phyloP scores from a whole-genome alignment of 2,888 invertebrate genomes.

The Endomychus coccineus region DNA sequence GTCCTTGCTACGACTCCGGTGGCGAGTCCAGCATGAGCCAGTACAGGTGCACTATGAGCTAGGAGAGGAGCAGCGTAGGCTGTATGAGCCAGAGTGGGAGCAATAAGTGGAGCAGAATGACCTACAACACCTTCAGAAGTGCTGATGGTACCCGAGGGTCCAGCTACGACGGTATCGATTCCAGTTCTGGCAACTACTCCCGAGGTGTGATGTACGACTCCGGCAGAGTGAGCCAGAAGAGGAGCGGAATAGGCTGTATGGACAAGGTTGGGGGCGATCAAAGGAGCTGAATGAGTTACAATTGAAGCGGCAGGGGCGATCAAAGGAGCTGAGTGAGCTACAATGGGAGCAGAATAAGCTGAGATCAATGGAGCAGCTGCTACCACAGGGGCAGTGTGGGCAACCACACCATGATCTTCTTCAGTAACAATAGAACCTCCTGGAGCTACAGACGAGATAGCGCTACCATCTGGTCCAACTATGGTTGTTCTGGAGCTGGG shows the following conservation, averaged over 20 bases:
- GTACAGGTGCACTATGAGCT: constrained; percentile 1
- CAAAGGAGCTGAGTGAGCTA: constrained; percentile 18
- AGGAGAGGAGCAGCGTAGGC: too few relatives aligned
- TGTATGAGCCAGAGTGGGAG: too few relatives aligned
- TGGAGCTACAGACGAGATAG: constrained; percentile 30
- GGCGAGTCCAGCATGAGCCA: constrained; percentile 5
- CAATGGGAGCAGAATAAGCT: constrained; percentile 3
- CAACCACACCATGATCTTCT: constrained; percentile 24
- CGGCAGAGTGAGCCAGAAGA: constrained; percentile 8
- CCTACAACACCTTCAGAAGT: constrained; percentile 20
- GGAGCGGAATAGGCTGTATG: constrained; percentile 13
- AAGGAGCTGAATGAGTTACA: constrained; percentile 16
- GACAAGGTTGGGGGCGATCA: constrained; percentile 13
- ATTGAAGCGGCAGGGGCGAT: constrained; percentile 20
- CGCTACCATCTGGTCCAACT: constrained; percentile 30
- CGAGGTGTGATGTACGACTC: constrained; percentile 8
- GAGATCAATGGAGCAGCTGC: not conserved
- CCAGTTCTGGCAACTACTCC: constrained; percentile 2
- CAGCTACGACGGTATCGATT: constrained; percentile 23
- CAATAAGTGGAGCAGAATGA: not conserved
- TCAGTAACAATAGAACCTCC: constrained; percentile 29
- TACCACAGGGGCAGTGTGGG: constrained; percentile 4
- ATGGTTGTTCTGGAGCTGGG: constrained; percentile 31
- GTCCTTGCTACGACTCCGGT: not conserved
- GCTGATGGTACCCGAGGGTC: constrained; percentile 31